phyloP scores from a whole-genome alignment of 2,888 invertebrate genomes.

The Nemotelus pantherinus region DNA sequence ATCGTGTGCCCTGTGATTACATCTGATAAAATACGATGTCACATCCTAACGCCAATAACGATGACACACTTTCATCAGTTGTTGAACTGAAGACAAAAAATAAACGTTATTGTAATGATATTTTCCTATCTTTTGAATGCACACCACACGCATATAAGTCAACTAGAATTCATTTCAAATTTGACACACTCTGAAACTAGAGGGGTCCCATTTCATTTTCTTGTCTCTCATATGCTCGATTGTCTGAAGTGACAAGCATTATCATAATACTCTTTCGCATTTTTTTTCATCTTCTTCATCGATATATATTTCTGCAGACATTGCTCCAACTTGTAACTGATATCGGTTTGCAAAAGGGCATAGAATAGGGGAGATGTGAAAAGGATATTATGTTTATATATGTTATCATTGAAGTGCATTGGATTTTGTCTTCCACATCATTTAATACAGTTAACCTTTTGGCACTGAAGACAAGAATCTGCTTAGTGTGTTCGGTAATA shows the following conservation, averaged over 20 bases:
- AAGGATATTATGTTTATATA: slow-evolving; percentile 25
- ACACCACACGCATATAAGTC: slow-evolving; percentile 3
- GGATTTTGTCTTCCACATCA: slow-evolving; percentile 48
- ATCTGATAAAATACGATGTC: slow-evolving; percentile 24
- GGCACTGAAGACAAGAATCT: slow-evolving; percentile 15
- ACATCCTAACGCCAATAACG: background rate
- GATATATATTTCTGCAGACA: too few species aligned
- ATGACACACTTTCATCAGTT: too few species aligned
- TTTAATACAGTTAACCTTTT: slow-evolving; percentile 36
- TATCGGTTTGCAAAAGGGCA: background rate
- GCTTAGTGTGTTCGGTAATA: background rate
- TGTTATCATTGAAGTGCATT: slow-evolving; percentile 46
- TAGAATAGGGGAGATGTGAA: background rate
- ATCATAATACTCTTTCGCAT: background rate
- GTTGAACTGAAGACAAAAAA: too few species aligned
- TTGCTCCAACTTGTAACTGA: slow-evolving; percentile 8
- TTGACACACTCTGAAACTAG: background rate
- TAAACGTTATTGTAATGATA: background rate
- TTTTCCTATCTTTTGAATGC: slow-evolving; percentile 9
- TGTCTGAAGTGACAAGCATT: slow-evolving; percentile 6
- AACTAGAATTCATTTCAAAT: background rate
- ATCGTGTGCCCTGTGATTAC: slow-evolving; percentile 3
- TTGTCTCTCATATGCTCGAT: background rate
- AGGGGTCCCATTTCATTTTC: background rate
- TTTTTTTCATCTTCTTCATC: background rate